Base-by-base conservation (phyloP, 2,888 invertebrate genomes). In the Synanthedon myopaeformis region DNA sequence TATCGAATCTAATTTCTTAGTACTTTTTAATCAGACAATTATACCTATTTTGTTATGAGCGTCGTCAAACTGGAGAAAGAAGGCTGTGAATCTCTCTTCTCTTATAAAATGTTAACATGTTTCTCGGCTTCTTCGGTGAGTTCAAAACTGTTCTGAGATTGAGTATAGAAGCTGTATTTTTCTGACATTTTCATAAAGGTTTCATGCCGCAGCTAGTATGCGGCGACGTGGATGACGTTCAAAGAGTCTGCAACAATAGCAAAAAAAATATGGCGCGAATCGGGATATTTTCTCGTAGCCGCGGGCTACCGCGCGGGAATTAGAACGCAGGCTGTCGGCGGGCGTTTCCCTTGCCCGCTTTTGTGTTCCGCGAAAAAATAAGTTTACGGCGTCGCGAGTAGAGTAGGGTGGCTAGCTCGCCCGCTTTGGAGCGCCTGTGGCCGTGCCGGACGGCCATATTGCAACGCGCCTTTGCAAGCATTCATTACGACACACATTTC, bases 281-380 rank as follows among this genome's bases (percentile, higher is more conserved):
- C 49, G 51, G 51, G 51, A 51, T 45, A 45, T 59, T 59, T 60
- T 59, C 59, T 58, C 55, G 56, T 54, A 57, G 56, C 61, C 61
- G 59, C 61, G 58, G 61, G 61, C 62, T 51, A 45, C n/a, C 58
- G 58, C 58, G 64, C 58, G 64, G 62, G 60, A 61, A 60, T 63
- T 61, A 62, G 59, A 59, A 57, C 58, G 50, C 52, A 56, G 58
- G 57, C 59, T 59, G 60, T 57, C 56, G 55, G 35, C 57, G 55
- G 58, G 57, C 57, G 56, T 55, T 54, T 53, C 56, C 59, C 57
- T 55, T 52, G 57, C 57, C 54, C 55, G 59, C 61, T 59, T 63
- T 61, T 58, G 60, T 60, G 59, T 58, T 58, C 56, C 56, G 56
- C 56, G 56, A 62, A 63, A 63, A 64, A 63, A 64, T 59, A 62